Base-by-base conservation (phyloP, 2,797 vertebrate species). In the Schizopygopsis malacanthus region DNA sequence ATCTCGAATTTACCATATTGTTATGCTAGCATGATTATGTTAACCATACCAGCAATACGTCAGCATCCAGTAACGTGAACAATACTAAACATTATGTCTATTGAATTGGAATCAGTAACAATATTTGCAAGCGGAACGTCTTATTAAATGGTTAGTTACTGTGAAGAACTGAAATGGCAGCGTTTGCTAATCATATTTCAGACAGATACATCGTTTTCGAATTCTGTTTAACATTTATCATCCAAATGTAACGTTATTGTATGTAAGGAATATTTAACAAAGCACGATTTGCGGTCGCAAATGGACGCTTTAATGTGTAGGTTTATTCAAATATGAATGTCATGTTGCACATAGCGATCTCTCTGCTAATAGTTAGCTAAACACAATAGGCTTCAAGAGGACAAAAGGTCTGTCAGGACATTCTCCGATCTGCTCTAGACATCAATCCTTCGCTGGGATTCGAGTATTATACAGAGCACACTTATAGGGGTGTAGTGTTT, bases 1-100 rank as follows among this genome's bases (percentile, higher is more conserved):
- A 61, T 79, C 37, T 54, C 37, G 39, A n/a, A 52, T 43, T 80
- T 25, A 9, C 33, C 7, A 20, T 79, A 37, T 50, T 71, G 50
- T 78, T 56, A 77, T 72, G 77, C 67, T 85, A 85, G 67, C 84
- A 72, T n/a, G 76, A n/a, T 59, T 45, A 10, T 16, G 59, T 25
- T 84, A 54, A 78, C 33, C 33, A 61, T 8, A 59, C 7, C n/a
- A 45, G 13, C 22, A 54, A 28, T 78, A 65, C 39, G 76, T 59
- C 25, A 69, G 33, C 47, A 78, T 43, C 72, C 37, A 77, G 37
- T 81, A 39, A 37, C 33, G 3, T 69, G 4, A 67, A 41, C 22
- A 43, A 28, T 54, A 28, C 22, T 39, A 4, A 54, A 20, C 65
- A 52, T 25, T 16, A 52, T 15, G 28, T 61, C 28, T 33, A 18